These are phyloP conservation scores for Otus scops DNA, from an alignment of 2,797 vertebrate species.

Conservation along the genomic window DNA sequence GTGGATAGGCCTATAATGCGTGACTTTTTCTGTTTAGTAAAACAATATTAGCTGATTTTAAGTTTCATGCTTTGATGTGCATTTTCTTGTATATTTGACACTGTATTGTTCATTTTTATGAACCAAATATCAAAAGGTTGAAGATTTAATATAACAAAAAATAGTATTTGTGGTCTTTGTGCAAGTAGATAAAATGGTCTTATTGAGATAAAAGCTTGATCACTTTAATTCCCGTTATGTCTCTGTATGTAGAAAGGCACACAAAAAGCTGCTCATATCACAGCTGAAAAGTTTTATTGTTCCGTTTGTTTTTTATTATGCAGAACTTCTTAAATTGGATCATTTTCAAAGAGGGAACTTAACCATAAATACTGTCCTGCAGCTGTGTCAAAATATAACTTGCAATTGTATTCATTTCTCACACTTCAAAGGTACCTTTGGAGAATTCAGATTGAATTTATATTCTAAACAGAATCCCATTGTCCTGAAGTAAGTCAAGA, in stretches of 20 bases:
- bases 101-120: background rate
- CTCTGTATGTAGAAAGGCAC: background rate
- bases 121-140: background rate
- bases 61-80: background rate
- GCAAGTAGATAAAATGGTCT: background rate
- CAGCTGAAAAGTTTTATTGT: conserved; percentile 57
- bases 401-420: conserved; percentile 36
- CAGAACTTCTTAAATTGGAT: conserved; percentile 63
- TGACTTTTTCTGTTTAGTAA: background rate
- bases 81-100: background rate
- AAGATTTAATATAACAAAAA: background rate
- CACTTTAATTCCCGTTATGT: conserved; percentile 12
- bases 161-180: background rate
- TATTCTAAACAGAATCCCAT: background rate
- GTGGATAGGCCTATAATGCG: background rate
- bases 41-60: background rate
- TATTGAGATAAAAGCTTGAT: background rate
- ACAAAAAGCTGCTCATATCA: background rate
- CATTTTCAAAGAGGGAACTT: conserved; percentile 58
- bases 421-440: background rate
- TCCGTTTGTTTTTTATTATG: conserved; percentile 65
- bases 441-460: background rate
- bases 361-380: conserved; percentile 11
- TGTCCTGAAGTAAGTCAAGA: background rate
- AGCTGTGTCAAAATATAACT: conserved; percentile 44